phyloP scores from a whole-genome alignment of 2,797 vertebrate genomes.

The Hydrophis major region DNA sequence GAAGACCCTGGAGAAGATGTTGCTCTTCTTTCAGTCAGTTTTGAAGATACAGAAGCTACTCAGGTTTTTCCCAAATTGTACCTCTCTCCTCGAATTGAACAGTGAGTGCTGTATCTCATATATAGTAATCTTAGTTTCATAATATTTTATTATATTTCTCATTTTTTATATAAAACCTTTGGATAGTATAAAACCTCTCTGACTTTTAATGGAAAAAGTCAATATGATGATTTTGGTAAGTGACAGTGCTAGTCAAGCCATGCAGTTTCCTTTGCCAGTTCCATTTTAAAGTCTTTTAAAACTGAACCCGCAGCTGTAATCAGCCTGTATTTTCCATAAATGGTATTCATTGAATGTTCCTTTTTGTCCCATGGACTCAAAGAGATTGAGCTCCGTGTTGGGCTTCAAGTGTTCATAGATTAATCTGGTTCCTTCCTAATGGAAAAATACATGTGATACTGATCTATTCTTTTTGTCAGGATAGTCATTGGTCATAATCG shows the following conservation, averaged over 20 bases:
- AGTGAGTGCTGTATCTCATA: conserved; percentile 78
- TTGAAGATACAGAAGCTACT: conserved; percentile 94
- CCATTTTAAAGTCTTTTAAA: background rate
- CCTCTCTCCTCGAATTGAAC: conserved; percentile 94
- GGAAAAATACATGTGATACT: background rate
- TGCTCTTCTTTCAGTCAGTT: conserved; percentile 94
- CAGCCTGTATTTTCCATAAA: conserved; percentile 13
- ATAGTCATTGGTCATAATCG: background rate
- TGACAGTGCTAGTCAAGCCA: background rate
- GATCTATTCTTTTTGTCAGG: background rate
- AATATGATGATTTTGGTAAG: background rate
- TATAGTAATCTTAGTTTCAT: conserved; percentile 7
- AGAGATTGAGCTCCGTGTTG: background rate
- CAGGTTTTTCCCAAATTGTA: conserved; percentile 96
- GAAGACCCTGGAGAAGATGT: conserved; percentile 97
- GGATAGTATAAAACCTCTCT: background rate
- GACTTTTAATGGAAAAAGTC: conserved; percentile 11
- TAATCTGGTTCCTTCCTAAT: background rate
- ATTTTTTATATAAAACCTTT: background rate
- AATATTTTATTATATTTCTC: background rate
- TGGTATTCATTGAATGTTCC: background rate
- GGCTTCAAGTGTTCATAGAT: background rate
- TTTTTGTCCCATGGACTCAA: background rate
- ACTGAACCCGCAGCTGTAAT: background rate
- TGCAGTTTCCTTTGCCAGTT: background rate